These are phyloP conservation scores for Dicrurus megarhynchus DNA, from an alignment of 2,113 vertebrate genomes.

Conservation along the genomic window DNA sequence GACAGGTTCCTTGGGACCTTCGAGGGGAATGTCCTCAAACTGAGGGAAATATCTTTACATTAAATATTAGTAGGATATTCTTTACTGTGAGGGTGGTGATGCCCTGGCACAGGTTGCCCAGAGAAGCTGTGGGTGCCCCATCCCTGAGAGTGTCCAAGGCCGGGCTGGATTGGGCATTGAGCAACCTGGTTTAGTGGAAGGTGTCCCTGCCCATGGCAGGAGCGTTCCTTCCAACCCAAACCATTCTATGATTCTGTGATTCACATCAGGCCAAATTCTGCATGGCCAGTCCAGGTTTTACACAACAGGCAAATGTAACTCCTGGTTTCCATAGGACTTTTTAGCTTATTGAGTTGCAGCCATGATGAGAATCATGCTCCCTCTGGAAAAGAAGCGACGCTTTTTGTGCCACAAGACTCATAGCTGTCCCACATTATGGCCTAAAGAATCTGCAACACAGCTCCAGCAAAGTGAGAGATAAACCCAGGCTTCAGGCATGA, in stretches of 20 bases:
- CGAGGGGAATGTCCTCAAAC: background rate
- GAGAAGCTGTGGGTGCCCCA: background rate
- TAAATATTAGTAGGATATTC: background rate
- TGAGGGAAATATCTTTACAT: background rate
- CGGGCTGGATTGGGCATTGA: background rate
- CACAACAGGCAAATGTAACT: background rate
- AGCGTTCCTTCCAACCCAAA: background rate
- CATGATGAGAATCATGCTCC: background rate
- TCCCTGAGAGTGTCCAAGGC: background rate
- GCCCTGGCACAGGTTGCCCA: background rate
- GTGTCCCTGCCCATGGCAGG: background rate
- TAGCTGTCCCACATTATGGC: background rate
- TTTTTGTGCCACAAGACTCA: background rate
- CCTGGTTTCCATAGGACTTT: background rate
- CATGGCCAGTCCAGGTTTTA: background rate
- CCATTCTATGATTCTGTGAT: background rate
- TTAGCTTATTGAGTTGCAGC: background rate
- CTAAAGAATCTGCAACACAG: background rate
- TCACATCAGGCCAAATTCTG: background rate
- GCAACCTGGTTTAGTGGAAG: background rate
- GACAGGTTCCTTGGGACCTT: background rate
- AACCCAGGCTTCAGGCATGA: background rate
- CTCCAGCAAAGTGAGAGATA: background rate
- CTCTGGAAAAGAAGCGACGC: rapidly evolving
- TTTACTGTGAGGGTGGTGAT: background rate